These are phyloP conservation scores for Solenodon paradoxus DNA, from an alignment of 2,113 vertebrate species.

Conservation along the genomic window DNA sequence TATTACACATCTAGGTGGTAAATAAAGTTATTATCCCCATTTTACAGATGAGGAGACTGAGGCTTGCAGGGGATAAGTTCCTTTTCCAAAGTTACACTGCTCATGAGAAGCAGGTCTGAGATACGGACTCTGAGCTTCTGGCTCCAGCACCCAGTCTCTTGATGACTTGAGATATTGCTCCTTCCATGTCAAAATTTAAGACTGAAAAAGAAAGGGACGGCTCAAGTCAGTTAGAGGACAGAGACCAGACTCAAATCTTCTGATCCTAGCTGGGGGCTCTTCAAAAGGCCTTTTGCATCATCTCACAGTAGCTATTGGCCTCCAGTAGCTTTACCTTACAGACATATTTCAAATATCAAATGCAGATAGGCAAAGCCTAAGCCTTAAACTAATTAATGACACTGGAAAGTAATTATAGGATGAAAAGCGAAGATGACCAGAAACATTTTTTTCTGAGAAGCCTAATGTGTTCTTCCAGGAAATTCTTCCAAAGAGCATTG, in stretches of 20 bases:
- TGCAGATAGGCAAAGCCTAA: background rate
- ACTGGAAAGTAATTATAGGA: background rate
- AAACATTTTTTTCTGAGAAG: slow-evolving; percentile 20
- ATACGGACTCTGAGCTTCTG: rapidly evolving
- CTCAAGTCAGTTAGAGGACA: background rate
- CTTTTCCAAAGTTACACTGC: background rate
- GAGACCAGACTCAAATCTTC: background rate
- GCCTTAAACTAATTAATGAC: background rate
- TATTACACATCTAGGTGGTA: background rate
- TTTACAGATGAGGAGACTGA: background rate
- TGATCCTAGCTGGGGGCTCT: background rate
- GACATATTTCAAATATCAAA: background rate
- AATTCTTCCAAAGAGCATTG: background rate
- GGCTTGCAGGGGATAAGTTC: background rate
- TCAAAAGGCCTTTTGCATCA: background rate
- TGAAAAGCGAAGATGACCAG: background rate
- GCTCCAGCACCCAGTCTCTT: background rate
- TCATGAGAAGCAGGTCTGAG: background rate
- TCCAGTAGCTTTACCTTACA: background rate
- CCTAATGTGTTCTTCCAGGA: background rate
- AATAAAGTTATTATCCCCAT: background rate
- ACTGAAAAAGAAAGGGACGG: background rate
- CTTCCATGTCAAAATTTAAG: background rate
- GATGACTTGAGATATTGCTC: background rate
- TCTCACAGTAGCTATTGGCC: background rate